Conservation (phyloP, 1,140 invertebrate species). For the Leptoteleia sp. region DNA sequence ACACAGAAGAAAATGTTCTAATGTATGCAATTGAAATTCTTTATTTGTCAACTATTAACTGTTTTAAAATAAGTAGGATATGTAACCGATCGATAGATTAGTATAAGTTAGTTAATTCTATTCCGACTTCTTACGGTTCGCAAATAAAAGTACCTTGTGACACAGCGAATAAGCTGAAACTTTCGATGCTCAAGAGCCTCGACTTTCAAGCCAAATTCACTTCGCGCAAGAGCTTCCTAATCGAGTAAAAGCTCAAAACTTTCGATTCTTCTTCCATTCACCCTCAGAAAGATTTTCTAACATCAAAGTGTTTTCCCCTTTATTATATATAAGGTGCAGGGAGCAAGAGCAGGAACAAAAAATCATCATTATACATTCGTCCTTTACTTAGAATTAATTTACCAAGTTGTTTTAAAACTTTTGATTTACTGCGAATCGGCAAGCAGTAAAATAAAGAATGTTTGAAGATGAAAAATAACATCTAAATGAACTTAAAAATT, state of each 20-base stretch:
- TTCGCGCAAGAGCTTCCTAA: conserved; percentile 63
- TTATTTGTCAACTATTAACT: too few relatives aligned
- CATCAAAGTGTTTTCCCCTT: conserved; percentile 38
- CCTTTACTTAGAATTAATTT: too few relatives aligned
- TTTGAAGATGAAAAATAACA: too few relatives aligned
- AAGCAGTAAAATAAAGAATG: too few relatives aligned
- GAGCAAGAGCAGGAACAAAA: conserved; percentile 5
- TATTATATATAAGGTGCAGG: conserved; percentile 19
- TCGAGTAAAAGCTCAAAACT: conserved; percentile 63
- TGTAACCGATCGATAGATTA: conserved; percentile 12
- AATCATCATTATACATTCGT: background rate
- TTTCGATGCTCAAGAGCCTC: conserved; percentile 60
- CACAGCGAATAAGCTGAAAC: conserved; percentile 39
- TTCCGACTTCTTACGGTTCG: conserved; percentile 20
- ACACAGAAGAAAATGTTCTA: too few relatives aligned
- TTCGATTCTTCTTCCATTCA: conserved; percentile 49
- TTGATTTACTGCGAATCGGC: too few relatives aligned
- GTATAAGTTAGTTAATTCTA: conserved; percentile 26
- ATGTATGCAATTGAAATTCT: too few relatives aligned
- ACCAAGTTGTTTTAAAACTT: too few relatives aligned
- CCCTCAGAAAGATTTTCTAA: conserved; percentile 41
- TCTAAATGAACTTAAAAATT: too few relatives aligned
- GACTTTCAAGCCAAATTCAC: conserved; percentile 62
- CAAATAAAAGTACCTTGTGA: conserved; percentile 38
- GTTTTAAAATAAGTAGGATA: background rate